Evolutionary conservation across 2,888 invertebrate genomes (phyloP).

Genomic region (Beris morrisii): DNA sequence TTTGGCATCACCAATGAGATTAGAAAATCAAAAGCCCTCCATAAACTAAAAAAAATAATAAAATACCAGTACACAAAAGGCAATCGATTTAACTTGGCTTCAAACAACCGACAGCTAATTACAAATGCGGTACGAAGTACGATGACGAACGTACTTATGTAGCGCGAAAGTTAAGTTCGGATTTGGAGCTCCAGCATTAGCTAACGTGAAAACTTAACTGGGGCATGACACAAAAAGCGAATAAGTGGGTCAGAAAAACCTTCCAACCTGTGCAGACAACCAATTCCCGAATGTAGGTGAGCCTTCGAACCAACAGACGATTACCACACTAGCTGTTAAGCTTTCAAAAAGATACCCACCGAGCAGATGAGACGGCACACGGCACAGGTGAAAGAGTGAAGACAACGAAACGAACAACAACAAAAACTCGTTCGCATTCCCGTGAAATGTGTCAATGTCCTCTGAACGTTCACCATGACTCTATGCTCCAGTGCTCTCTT

Average conservation of each 20-base stretch:
- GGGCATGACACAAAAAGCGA: constrained; percentile 32
- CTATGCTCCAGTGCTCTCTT: constrained; percentile 40
- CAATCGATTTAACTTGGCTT: constrained; percentile 26
- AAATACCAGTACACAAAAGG: too few relatives aligned
- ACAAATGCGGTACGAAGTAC: constrained; percentile 9
- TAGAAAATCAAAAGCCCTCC: too few relatives aligned
- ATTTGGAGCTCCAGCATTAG: constrained; percentile 11
- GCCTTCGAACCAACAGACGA: constrained; percentile 24
- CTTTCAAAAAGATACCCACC: constrained; percentile 27
- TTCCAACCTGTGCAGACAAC: constrained; percentile 38
- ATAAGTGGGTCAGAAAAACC: constrained; percentile 37
- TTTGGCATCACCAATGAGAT: too few relatives aligned
- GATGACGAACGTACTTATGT: constrained; percentile 8
- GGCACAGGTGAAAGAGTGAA: constrained; percentile 17
- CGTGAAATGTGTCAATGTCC: constrained; percentile 38
- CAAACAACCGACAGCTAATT: constrained; percentile 19
- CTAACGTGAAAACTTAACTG: constrained; percentile 32
- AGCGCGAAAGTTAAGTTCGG: constrained; percentile 30
- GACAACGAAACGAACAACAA: constrained; percentile 20
- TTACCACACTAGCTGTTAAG: constrained; percentile 10
- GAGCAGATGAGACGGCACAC: constrained; percentile 18
- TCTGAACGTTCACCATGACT: constrained; percentile 40
- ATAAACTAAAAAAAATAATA: too few relatives aligned
- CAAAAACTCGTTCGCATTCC: constrained; percentile 40
- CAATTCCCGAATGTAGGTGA: constrained; percentile 39